Percentiles rank a stretch among this genome's conserved stretches.
Conservation (phyloP, 2,113 vertebrate species). For the Xerus inauris region DNA sequence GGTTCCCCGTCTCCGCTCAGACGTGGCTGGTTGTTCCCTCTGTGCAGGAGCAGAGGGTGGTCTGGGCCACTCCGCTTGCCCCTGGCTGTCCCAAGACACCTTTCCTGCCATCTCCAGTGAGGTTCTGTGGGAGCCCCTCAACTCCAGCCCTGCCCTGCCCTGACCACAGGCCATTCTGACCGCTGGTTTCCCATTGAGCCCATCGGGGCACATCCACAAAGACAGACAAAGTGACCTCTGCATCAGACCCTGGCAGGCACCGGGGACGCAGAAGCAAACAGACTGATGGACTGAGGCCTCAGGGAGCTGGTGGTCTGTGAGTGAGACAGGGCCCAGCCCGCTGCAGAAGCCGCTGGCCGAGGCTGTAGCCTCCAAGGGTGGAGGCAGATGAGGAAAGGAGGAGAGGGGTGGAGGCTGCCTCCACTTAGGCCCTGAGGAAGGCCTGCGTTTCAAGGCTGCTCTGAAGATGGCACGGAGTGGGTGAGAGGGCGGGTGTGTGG, state of each 20-base stretch:
- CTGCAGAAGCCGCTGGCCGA: too few relatives aligned
- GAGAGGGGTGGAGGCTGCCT: neutral
- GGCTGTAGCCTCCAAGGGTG: too few relatives aligned
- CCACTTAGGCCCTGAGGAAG: neutral
- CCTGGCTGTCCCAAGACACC: neutral
- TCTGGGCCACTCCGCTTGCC: neutral
- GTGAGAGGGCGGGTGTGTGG: neutral
- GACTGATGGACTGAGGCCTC: neutral
- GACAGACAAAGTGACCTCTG: too few relatives aligned
- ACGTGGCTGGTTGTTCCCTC: neutral
- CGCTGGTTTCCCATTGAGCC: neutral
- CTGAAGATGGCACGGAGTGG: neutral
- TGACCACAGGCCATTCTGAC: neutral
- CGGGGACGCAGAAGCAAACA: neutral
- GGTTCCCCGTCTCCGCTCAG: neutral
- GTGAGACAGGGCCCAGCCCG: neutral
- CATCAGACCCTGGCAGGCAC: neutral
- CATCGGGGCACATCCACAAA: fast-evolving
- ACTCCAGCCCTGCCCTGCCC: neutral
- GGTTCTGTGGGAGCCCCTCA: neutral
- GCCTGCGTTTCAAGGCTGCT: neutral
- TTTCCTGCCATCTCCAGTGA: neutral
- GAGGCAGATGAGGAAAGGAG: neutral
- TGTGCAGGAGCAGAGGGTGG: neutral
- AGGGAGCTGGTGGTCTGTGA: neutral